These are phyloP conservation scores for Schizaphis graminum DNA, from an alignment of 2,888 invertebrate species.

Conservation along the genomic window DNA sequence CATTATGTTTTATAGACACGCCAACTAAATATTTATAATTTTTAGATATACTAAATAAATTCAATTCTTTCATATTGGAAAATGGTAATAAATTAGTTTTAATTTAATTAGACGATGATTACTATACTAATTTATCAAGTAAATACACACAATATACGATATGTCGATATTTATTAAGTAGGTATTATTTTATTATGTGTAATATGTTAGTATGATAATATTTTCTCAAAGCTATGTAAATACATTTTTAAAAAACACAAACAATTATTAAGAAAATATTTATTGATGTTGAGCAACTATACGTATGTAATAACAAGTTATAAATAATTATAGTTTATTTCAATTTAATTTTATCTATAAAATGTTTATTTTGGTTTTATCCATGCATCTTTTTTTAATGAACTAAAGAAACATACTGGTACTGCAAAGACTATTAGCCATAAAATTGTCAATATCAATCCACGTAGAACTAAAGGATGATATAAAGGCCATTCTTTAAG, in stretches of 20 bases:
- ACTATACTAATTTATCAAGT: neutral
- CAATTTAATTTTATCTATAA: neutral
- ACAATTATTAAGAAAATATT: neutral
- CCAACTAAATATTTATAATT: neutral
- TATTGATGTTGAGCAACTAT: neutral
- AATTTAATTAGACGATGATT: neutral
- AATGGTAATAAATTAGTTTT: neutral
- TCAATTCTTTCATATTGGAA: neutral
- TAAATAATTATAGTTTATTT: neutral
- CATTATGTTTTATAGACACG: neutral
- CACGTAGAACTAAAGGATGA: conserved; percentile 59
- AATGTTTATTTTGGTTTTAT: conserved; percentile 39
- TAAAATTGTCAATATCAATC: conserved; percentile 33
- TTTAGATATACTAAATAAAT: neutral
- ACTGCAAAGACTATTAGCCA: conserved; percentile 61
- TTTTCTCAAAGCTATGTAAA: neutral
- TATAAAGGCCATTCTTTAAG: conserved; percentile 53
- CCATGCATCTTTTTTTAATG: conserved; percentile 53
- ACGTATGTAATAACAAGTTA: neutral
- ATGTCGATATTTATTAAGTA: too few species aligned
- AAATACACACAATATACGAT: neutral
- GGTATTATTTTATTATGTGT: neutral
- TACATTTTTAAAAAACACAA: neutral
- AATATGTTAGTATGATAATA: neutral
- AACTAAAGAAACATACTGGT: conserved; percentile 41